phyloP scores from a whole-genome alignment of 2,888 invertebrate genomes.

The Pyrocoelia pectoralis region DNA sequence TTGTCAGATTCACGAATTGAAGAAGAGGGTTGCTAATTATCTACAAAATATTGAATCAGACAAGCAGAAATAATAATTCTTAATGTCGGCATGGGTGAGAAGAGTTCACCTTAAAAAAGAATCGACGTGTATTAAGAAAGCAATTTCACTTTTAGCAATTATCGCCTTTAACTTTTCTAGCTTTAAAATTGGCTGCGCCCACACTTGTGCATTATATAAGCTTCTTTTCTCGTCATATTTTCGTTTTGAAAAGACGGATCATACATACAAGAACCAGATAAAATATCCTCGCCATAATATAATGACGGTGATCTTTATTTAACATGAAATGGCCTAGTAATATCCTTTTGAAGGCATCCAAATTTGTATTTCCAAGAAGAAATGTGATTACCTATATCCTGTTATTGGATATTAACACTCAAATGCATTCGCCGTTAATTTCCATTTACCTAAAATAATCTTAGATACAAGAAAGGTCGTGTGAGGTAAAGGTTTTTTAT shows the following conservation, averaged over 20 bases:
- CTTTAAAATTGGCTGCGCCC: constrained; percentile 30
- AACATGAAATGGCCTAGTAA: constrained; percentile 32
- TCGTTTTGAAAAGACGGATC: constrained; percentile 47
- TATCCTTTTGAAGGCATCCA: constrained; percentile 11
- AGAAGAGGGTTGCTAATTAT: constrained; percentile 34
- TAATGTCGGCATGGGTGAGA: no score
- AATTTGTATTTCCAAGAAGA: constrained; percentile 5
- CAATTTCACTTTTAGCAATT: constrained; percentile 26
- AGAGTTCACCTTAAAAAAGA: constrained; percentile 27
- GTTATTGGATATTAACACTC: no score
- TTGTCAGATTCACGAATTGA: constrained; percentile 17
- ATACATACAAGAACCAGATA: constrained; percentile 48
- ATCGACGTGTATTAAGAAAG: constrained; percentile 39
- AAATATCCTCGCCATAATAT: constrained; percentile 48
- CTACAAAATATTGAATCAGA: constrained; percentile 37
- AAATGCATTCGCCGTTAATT: no score
- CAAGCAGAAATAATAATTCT: constrained; percentile 41
- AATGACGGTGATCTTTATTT: constrained; percentile 44
- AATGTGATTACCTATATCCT: no score
- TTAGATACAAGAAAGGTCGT: not conserved
- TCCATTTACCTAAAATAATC: no score
- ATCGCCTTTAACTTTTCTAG: constrained; percentile 34
- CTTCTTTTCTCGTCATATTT: constrained; percentile 37
- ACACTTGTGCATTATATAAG: constrained; percentile 31
- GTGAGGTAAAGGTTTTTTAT: not conserved